Evolutionary conservation across 2,797 vertebrate species (phyloP).

Genomic region (Lepus oiostolus): DNA sequence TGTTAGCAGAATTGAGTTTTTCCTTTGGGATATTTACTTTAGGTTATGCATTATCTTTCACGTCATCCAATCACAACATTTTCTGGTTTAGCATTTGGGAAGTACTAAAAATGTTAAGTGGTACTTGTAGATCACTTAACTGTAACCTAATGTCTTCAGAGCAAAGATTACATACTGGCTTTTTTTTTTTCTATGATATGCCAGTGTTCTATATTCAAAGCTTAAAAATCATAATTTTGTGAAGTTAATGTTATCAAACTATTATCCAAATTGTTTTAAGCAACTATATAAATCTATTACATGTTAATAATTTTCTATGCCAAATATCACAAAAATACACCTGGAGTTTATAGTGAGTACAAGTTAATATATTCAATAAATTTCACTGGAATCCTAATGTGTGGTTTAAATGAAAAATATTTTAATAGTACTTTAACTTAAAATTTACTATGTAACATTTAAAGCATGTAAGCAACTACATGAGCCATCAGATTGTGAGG

Average conservation of each 20-base stretch:
- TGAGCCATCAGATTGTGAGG: background rate
- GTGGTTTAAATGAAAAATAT: background rate
- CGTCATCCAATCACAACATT: background rate
- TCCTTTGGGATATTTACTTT: slow-evolving; percentile 12
- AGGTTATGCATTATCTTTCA: background rate
- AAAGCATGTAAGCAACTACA: background rate
- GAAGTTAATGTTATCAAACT: background rate
- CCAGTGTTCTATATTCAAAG: background rate
- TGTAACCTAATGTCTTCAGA: slow-evolving; percentile 47
- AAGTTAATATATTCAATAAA: background rate
- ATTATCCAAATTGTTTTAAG: background rate
- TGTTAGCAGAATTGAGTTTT: slow-evolving; percentile 39
- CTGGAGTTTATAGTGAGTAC: slow-evolving; percentile 9
- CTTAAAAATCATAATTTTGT: background rate
- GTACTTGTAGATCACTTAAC: background rate
- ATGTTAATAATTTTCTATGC: slow-evolving; percentile 8
- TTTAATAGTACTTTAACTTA: slow-evolving; percentile 15
- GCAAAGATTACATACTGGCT: background rate
- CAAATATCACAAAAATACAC: background rate
- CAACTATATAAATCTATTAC: background rate
- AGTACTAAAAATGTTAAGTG: slow-evolving; percentile 7
- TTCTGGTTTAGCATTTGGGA: slow-evolving; percentile 20
- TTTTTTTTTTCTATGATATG: slow-evolving; percentile 52
- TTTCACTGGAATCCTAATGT: background rate
- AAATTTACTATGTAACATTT: background rate